These are phyloP conservation scores for Thalassoma bifasciatum DNA, from an alignment of 2,113 vertebrate species.

Conservation along the genomic window DNA sequence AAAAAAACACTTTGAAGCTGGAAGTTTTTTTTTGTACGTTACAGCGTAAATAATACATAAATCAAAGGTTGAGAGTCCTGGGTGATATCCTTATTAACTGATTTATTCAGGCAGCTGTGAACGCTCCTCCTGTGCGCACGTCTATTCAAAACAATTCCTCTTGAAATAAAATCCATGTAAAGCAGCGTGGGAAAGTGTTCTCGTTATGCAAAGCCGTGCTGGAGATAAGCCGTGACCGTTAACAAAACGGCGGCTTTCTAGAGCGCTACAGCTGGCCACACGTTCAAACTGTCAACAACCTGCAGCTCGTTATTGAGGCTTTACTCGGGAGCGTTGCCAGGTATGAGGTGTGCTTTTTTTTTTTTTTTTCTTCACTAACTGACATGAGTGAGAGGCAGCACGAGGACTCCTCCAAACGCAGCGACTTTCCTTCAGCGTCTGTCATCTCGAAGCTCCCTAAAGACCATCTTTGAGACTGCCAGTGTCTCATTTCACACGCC, in stretches of 20 bases:
- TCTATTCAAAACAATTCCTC: slow-evolving; percentile 33
- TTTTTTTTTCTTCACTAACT: too few relatives aligned
- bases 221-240: slow-evolving; percentile 79
- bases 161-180: slow-evolving; percentile 63
- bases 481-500: slow-evolving; percentile 26
- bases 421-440: slow-evolving; percentile 17
- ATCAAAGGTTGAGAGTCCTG: background rate
- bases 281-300: slow-evolving; percentile 77
- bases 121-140: slow-evolving; percentile 26
- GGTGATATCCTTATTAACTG: background rate
- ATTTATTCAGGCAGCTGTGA: background rate
- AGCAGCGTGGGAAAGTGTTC: slow-evolving; percentile 70
- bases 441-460: slow-evolving; percentile 16
- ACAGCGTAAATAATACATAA: slow-evolving; percentile 4
- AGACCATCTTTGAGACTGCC: slow-evolving; percentile 19
- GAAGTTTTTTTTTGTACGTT: background rate
- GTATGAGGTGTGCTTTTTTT: background rate
- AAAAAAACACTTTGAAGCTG: slow-evolving; percentile 10
- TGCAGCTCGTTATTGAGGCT: slow-evolving; percentile 65
- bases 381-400: background rate
- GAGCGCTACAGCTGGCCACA: slow-evolving; percentile 67
- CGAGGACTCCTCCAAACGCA: slow-evolving; percentile 3
- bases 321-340: slow-evolving; percentile 38
- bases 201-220: slow-evolving; percentile 79
- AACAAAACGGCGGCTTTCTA: slow-evolving; percentile 63